These are phyloP conservation scores for Entelurus aequoreus DNA, from an alignment of 2,113 vertebrate genomes.

Conservation along the genomic window DNA sequence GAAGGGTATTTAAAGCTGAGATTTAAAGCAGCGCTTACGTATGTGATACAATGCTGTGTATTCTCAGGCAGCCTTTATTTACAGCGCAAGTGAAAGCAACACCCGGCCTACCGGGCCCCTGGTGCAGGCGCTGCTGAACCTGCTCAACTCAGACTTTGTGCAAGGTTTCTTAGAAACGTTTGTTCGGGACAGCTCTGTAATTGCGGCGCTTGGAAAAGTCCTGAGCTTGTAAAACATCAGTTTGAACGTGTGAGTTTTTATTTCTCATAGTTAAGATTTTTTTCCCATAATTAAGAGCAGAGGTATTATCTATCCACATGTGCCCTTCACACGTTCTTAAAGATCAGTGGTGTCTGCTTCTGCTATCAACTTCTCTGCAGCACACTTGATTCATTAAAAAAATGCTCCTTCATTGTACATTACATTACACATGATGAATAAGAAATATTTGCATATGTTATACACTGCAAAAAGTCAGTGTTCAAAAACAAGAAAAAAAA, in stretches of 20 bases:
- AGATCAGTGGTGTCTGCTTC: constrained; percentile 39
- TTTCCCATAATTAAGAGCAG: constrained; percentile 45
- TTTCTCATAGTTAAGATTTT: constrained; percentile 12
- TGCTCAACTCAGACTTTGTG: constrained; percentile 32
- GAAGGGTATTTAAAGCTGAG: constrained; percentile 46
- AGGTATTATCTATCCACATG: constrained; percentile 39
- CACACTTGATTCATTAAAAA: constrained; percentile 31
- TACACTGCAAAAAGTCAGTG: too few relatives aligned
- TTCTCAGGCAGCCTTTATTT: constrained; percentile 43
- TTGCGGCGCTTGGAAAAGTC: constrained; percentile 12
- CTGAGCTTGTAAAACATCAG: background rate
- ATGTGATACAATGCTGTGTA: constrained; percentile 26
- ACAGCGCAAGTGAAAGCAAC: constrained; percentile 38
- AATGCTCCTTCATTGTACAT: constrained; percentile 14
- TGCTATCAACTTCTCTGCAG: constrained; percentile 22
- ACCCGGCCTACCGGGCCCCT: constrained; percentile 29
- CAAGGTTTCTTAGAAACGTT: constrained; percentile 26
- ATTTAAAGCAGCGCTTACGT: constrained; percentile 47
- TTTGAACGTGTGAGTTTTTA: too few relatives aligned
- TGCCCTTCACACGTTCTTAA: constrained; percentile 44
- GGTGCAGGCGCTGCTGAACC: constrained; percentile 35
- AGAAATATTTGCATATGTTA: too few relatives aligned
- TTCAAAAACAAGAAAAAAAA: too few relatives aligned
- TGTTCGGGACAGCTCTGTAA: background rate
- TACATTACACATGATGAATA: too few relatives aligned